phyloP scores from a whole-genome alignment of 2,113 vertebrate genomes.

The Misgurnus anguillicaudatus region DNA sequence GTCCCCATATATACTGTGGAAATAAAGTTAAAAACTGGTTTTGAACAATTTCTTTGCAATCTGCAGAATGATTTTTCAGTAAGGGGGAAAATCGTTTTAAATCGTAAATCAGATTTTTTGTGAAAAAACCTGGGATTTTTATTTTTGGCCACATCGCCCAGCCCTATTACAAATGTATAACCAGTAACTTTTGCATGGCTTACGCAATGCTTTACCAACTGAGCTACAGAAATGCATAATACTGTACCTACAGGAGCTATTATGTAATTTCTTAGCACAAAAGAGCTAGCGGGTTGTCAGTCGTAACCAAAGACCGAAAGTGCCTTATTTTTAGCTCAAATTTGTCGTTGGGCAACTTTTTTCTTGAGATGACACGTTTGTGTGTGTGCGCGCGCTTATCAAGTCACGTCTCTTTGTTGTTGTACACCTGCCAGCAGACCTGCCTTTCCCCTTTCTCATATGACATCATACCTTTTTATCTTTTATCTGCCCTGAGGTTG shows the following conservation, averaged over 20 bases:
- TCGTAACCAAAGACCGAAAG: conserved; percentile 8
- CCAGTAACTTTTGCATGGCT: too few relatives aligned
- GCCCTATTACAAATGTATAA: too few relatives aligned
- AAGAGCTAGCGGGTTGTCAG: conserved; percentile 12
- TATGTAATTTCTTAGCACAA: conserved; percentile 20
- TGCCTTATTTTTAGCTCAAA: neutral
- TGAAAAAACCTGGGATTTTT: too few relatives aligned
- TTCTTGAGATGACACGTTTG: neutral
- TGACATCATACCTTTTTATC: conserved; percentile 34
- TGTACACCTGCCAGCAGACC: conserved; percentile 37
- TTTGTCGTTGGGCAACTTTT: neutral
- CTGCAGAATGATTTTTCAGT: too few relatives aligned
- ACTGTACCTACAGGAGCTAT: neutral
- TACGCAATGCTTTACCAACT: too few relatives aligned
- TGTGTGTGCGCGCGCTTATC: neutral
- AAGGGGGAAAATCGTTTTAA: too few relatives aligned
- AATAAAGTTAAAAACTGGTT: too few relatives aligned
- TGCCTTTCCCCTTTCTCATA: conserved; percentile 12
- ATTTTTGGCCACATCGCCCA: too few relatives aligned
- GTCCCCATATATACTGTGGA: too few relatives aligned
- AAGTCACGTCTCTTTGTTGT: conserved; percentile 30
- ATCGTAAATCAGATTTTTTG: too few relatives aligned
- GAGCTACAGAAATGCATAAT: too few relatives aligned
- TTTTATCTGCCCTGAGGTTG: conserved; percentile 11
- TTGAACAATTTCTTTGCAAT: too few relatives aligned